Base-by-base conservation (phyloP, 2,888 invertebrate genomes). In the Metalampra italica region DNA sequence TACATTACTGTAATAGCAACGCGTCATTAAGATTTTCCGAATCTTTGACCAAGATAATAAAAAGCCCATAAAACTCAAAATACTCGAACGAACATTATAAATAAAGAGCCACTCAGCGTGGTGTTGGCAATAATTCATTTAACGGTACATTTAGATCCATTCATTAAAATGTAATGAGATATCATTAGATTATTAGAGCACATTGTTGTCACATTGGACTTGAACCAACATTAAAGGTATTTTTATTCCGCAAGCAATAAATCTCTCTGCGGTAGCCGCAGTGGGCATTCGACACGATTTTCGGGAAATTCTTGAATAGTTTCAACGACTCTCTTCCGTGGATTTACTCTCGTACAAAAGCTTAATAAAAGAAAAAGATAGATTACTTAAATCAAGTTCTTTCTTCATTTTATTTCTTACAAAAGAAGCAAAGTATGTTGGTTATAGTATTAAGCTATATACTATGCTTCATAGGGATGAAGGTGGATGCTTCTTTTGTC, bases 211-310 rank as follows among this genome's bases (percentile, higher is more conserved):
- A 45, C 50, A 36, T 37, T 71, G 68, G 66, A 68, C 58, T 57
- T 59, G 61, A 68, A 67, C 71, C 66, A 69, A 59, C 52, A 52
- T 51, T 50, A 50, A n/a, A n/a, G 43, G 47, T 57, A 66, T 63
- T 65, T 69, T 64, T 65, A 66, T 68, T 64, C 63, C 54, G 52
- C 57, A 60, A 60, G 53, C 58, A 53, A 64, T 68, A 59, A 55
- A 65, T 66, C 55, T 61, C 52, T 52, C 52, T 42, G 22, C 46
- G 22, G 34, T 32, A 49, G 45, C 55, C 55, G 49, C 46, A 48
- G 32, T 43, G 32, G 3, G 47, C 42, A 29, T 45, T 45, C 22
- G 41, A n/a, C 3, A 36, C 36, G 1, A 36, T 36, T 36, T 9
- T 36, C 11, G n/a, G 7, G 36, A 3, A 1, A n/a, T 11, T 36